Conservation (phyloP, 2,113 vertebrate species). For the Thunnus thynnus region DNA sequence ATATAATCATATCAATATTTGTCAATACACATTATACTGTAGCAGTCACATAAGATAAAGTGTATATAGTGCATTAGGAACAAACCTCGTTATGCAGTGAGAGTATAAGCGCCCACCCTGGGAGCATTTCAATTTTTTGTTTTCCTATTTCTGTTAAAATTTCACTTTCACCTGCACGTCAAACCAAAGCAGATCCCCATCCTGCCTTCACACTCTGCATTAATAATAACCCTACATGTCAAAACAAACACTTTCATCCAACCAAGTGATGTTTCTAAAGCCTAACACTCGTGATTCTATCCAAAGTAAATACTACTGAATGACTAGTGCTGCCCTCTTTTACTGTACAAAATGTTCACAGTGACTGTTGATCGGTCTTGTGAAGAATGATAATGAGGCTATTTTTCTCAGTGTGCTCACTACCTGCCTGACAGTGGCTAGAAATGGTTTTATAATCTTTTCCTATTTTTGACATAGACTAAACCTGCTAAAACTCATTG, state of each 20-base stretch:
- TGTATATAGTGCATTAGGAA: conserved; percentile 85
- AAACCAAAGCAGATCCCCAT: background rate
- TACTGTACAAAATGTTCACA: conserved; percentile 11
- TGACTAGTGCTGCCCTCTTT: background rate
- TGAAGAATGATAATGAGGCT: too few species aligned
- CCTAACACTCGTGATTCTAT: background rate
- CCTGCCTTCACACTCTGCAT: background rate
- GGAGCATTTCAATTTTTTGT: background rate
- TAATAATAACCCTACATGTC: background rate
- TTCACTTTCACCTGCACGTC: conserved; percentile 2
- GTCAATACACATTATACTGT: conserved; percentile 70
- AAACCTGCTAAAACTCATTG: too few species aligned
- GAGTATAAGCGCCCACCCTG: conserved; percentile 28
- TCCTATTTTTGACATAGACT: too few species aligned
- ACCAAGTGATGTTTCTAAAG: background rate
- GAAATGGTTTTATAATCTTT: too few species aligned
- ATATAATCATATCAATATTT: conserved; percentile 73
- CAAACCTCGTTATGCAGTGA: conserved; percentile 73
- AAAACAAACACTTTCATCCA: background rate
- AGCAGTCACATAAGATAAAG: conserved; percentile 81
- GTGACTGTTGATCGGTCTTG: background rate
- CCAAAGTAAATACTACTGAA: too few species aligned
- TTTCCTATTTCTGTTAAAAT: conserved; percentile 5
- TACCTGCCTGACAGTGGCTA: conserved; percentile 3
- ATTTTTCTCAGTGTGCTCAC: conserved; percentile 6